Evolutionary conservation across 2,113 vertebrate genomes (phyloP), one percentile per base, ranked within the genome.

Genomic region (Cryptotis parvus): DNA sequence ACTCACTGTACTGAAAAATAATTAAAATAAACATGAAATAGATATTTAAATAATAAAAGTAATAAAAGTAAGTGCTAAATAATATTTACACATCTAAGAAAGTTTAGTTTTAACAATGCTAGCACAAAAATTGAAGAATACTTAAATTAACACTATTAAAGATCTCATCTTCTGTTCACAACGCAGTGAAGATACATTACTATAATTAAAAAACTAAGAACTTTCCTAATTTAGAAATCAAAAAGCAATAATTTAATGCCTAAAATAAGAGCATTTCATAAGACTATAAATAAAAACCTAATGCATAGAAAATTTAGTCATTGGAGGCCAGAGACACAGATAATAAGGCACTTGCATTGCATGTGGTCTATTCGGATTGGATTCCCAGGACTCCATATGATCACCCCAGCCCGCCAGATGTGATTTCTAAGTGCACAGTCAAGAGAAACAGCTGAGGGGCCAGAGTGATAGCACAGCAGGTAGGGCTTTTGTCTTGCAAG

Each of bases 221-320:
- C 35, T 8, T 61, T 14, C 22, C 39, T 74, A 24, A 49, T 7
- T 14, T 58, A 3, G 49, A 83, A 93, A 89, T 52, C 1, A 43
- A 87, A 87, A 76, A 68, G 68, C 15, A 83, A 83, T 63, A 41
- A 35, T 9, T 85, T 86, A 82, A 18, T 49, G 86, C 58, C 70
- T 77, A 45, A 16, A 85, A 43, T 22, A 22, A 20, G 52, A 55
- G 12, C 52, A 55, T 55, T 55, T 55, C 20, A 20, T 55, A 55
- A 2, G 14, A 55, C 15, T 55, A 55, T 55, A 55, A 22, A 55
- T 55, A 4, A 55, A 18, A 20, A 55, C 52, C 52, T 55, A 85
- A 9, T 43, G 33, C 41, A 87, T 24, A 84, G 63, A 79, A 86
- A 76, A 65, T 29, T 65, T 29, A 65, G 69, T 4, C 70, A n/a